Conservation (phyloP, 1,140 invertebrate genomes). For the Drosophila pachea region DNA sequence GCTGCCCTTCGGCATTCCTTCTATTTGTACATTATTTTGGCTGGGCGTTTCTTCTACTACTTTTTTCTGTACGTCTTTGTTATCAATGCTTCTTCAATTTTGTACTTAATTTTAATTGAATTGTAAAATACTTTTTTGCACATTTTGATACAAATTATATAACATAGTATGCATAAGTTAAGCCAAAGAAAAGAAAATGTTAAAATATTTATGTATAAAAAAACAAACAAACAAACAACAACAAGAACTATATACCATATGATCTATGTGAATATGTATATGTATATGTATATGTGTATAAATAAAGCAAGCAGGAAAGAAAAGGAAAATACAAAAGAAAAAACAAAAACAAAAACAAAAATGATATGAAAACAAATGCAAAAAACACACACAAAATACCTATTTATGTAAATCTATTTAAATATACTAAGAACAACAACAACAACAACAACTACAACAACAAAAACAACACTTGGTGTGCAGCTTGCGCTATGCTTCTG, state of each 20-base stretch:
- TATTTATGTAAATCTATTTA: slow-evolving; percentile 52
- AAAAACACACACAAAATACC: slow-evolving; percentile 30
- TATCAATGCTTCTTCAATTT: slow-evolving; percentile 55
- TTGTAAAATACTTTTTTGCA: slow-evolving; percentile 67
- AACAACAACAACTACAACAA: slow-evolving; percentile 33
- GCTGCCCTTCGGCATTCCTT: slow-evolving; percentile 37
- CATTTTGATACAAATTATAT: slow-evolving; percentile 63
- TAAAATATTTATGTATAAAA: slow-evolving; percentile 50
- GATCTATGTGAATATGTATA: slow-evolving; percentile 34
- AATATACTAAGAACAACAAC: slow-evolving; percentile 32
- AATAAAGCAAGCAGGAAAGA: slow-evolving; percentile 60
- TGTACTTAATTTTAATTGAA: slow-evolving; percentile 69
- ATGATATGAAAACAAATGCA: slow-evolving; percentile 1
- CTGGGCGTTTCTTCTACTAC: slow-evolving; percentile 35
- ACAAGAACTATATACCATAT: slow-evolving; percentile 18
- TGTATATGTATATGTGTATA: slow-evolving; percentile 40
- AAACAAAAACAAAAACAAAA: slow-evolving; percentile 17
- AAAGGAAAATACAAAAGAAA: slow-evolving; percentile 63
- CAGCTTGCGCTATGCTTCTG: slow-evolving; percentile 61
- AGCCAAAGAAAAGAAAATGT: slow-evolving; percentile 73
- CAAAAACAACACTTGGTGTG: slow-evolving; percentile 50
- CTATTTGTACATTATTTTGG: slow-evolving; percentile 59
- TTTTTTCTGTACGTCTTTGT: slow-evolving; percentile 38
- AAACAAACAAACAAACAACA: not conserved
- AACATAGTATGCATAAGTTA: slow-evolving; percentile 69